Conservation (phyloP, 2,113 vertebrate species). For the Phycodurus eques region DNA sequence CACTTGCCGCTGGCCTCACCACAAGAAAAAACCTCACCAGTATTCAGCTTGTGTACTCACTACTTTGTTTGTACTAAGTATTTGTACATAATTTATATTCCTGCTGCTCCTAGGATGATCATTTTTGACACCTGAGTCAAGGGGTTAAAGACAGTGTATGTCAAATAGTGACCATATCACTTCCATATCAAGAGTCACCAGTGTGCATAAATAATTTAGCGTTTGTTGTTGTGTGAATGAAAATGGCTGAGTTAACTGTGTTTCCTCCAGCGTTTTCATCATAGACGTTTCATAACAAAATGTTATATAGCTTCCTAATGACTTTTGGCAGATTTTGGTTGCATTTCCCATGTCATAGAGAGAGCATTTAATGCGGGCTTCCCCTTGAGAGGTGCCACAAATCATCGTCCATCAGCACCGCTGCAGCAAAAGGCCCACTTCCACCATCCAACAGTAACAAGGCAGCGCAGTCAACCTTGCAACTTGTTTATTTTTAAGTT, state of each 20-base stretch:
- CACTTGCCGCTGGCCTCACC: constrained; percentile 60
- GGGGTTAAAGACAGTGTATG: not conserved
- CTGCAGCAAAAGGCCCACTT: constrained; percentile 38
- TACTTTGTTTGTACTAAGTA: not conserved
- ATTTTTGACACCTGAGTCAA: not conserved
- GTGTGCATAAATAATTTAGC: constrained; percentile 19
- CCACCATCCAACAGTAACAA: constrained; percentile 61
- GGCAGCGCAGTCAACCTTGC: constrained; percentile 28
- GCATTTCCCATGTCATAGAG: constrained; percentile 58
- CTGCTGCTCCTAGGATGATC: not conserved
- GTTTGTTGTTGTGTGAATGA: constrained; percentile 29
- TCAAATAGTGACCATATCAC: not conserved
- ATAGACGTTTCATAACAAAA: constrained; percentile 27
- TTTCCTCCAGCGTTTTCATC: constrained; percentile 45
- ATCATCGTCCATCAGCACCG: constrained; percentile 50
- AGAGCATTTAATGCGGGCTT: constrained; percentile 41
- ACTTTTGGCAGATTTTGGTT: constrained; percentile 42
- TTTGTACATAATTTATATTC: constrained; percentile 12
- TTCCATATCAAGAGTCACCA: too few relatives aligned
- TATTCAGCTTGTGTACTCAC: constrained; percentile 32
- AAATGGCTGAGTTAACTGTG: constrained; percentile 19
- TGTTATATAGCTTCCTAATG: constrained; percentile 32
- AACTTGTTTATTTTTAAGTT: constrained; percentile 42
- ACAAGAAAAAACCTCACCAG: constrained; percentile 48
- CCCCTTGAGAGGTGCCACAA: constrained; percentile 44